phyloP scores from a whole-genome alignment of 2,888 invertebrate species.

The Zhengitettix transpicula region DNA sequence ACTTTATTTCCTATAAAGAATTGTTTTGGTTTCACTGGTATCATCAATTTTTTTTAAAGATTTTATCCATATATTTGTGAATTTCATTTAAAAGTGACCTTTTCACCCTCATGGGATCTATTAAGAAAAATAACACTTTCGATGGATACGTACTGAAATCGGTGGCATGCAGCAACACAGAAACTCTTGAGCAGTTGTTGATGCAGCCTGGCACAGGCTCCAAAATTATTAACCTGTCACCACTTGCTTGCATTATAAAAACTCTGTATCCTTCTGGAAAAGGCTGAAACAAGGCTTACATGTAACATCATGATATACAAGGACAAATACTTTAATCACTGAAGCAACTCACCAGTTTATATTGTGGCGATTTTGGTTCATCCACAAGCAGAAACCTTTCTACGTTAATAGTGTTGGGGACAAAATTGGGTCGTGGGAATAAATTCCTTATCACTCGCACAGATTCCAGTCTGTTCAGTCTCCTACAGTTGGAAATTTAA shows the following conservation, averaged over 20 bases:
- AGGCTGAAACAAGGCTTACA: slow-evolving; percentile 29
- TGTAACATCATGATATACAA: not conserved
- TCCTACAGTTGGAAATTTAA: slow-evolving; percentile 32
- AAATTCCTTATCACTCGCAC: slow-evolving; percentile 52
- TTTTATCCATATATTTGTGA: too few species aligned
- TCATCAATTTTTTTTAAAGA: too few species aligned
- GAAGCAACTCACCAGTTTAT: slow-evolving; percentile 33
- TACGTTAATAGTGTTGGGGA: slow-evolving; percentile 32
- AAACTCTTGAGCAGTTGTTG: slow-evolving; percentile 50
- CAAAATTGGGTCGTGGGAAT: slow-evolving; percentile 52
- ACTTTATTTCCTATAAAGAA: too few species aligned
- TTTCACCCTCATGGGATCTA: too few species aligned
- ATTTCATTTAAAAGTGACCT: too few species aligned
- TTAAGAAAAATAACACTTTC: too few species aligned
- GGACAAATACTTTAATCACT: not conserved
- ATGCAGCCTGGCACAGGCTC: slow-evolving; percentile 63
- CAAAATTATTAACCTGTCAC: slow-evolving; percentile 52
- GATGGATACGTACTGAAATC: slow-evolving; percentile 52
- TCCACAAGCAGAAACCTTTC: slow-evolving; percentile 64
- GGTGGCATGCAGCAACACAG: slow-evolving; percentile 46
- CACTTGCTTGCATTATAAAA: slow-evolving; percentile 54
- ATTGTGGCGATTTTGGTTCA: slow-evolving; percentile 45
- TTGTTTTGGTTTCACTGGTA: too few species aligned
- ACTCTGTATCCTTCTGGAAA: slow-evolving; percentile 70
- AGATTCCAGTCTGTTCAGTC: slow-evolving; percentile 58